Evolutionary conservation across 1,140 invertebrate species (phyloP).

Genomic region (Thalassaphorura encarpata): DNA sequence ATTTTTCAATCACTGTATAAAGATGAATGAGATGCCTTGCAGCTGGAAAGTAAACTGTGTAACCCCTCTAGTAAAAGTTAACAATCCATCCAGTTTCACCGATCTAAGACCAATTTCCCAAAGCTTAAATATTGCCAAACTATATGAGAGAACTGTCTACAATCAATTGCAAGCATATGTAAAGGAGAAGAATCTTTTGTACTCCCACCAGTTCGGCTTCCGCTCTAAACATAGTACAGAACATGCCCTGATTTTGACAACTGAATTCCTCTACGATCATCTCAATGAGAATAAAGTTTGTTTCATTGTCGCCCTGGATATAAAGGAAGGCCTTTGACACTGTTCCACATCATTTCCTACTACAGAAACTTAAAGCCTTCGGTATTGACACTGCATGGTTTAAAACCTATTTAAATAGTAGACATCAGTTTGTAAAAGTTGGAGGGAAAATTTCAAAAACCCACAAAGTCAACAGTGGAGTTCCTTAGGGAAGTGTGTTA

Average conservation of each 20-base stretch:
- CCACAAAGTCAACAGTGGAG: too few relatives aligned
- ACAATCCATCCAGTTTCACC: too few relatives aligned
- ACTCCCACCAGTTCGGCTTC: constrained; percentile 4
- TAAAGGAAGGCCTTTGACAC: constrained; percentile 14
- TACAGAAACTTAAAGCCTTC: background rate
- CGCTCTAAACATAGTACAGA: background rate
- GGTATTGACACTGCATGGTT: background rate
- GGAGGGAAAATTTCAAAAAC: too few relatives aligned
- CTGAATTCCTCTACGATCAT: constrained; percentile 1
- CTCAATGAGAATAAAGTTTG: constrained; percentile 2
- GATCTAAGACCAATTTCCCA: background rate
- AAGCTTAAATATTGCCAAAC: background rate
- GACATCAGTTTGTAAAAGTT: too few relatives aligned
- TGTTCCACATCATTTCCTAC: background rate
- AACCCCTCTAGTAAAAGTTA: too few relatives aligned
- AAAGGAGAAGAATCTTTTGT: background rate
- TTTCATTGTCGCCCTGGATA: constrained; percentile 1
- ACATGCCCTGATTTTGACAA: background rate
- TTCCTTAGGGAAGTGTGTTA: constrained; percentile 13
- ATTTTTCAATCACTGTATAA: too few relatives aligned
- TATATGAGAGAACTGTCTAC: background rate
- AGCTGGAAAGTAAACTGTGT: too few relatives aligned
- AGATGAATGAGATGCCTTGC: too few relatives aligned
- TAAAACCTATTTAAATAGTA: background rate
- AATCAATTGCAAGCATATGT: background rate